A percentile compares a stretch with the other conserved stretches of the same genome.
phyloP scores from a whole-genome alignment of 2,888 invertebrate genomes.

The Epinotia ramella region DNA sequence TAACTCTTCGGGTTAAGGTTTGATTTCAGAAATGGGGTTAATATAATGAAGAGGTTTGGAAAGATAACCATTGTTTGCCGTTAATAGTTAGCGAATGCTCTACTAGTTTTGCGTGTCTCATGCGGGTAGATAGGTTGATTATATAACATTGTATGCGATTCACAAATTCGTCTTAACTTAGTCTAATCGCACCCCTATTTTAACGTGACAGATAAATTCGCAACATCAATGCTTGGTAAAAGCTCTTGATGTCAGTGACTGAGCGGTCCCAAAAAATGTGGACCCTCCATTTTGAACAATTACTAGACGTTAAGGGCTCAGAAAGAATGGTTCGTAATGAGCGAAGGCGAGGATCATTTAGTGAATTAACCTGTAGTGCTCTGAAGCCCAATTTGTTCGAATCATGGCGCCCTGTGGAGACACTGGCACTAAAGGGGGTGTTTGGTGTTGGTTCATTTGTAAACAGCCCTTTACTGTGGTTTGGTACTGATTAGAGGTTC shows the following conservation, averaged over 20 bases:
- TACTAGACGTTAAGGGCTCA: no score
- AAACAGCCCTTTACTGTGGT: not conserved
- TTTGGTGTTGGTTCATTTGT: slow-evolving; percentile 3
- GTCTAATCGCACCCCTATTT: no score
- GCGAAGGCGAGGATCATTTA: no score
- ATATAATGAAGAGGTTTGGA: not conserved
- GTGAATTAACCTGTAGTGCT: no score
- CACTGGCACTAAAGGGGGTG: not conserved
- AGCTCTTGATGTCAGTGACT: no score
- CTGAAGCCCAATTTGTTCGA: not conserved
- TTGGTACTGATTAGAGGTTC: no score
- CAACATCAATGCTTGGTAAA: no score
- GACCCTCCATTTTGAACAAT: no score
- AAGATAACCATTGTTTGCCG: not conserved
- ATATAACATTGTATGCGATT: not conserved
- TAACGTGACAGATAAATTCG: no score
- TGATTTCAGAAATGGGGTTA: not conserved
- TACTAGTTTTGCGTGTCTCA: slow-evolving; percentile 29
- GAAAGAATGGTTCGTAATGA: no score
- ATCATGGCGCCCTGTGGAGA: not conserved
- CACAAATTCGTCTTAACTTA: no score
- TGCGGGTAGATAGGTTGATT: slow-evolving; percentile 35
- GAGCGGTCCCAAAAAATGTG: no score
- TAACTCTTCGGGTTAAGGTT: not conserved
- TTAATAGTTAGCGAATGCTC: slow-evolving; percentile 5